These are phyloP conservation scores for Ashinkailepas kermadecensis DNA, from an alignment of 2,888 invertebrate species.

Conservation along the genomic window DNA sequence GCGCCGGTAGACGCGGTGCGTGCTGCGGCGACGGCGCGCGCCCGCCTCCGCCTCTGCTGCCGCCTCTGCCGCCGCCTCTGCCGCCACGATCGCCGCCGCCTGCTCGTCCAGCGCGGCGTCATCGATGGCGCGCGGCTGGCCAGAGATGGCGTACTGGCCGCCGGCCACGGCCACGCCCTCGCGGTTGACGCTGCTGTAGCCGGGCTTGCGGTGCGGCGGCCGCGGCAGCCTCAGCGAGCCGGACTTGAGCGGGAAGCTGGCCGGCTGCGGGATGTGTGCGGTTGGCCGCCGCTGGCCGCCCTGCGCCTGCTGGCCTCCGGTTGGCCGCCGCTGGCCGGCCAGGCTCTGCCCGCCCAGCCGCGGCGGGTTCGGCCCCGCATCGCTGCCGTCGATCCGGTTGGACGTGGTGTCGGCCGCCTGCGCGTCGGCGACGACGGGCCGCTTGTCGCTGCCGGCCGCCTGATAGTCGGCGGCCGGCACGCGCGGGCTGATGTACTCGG, in stretches of 20 bases:
- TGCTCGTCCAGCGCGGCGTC: slow-evolving; percentile 57
- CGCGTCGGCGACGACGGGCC: slow-evolving; percentile 42
- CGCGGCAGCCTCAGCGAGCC: slow-evolving; percentile 24
- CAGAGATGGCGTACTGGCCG: slow-evolving; percentile 57
- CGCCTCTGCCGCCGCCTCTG: slow-evolving; percentile 49
- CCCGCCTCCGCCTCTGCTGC: slow-evolving; percentile 57
- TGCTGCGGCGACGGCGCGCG: slow-evolving; percentile 39
- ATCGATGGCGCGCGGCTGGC: slow-evolving; percentile 80
- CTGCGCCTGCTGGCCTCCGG: slow-evolving; percentile 54
- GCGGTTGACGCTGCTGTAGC: slow-evolving; percentile 34
- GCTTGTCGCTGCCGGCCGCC: slow-evolving; percentile 28
- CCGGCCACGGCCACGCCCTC: slow-evolving; percentile 47
- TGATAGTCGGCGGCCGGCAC: slow-evolving; percentile 27
- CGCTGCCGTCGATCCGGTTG: slow-evolving; percentile 54
- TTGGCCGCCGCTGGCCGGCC: slow-evolving; percentile 52
- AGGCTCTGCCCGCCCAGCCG: slow-evolving; percentile 37
- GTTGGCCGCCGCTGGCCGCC: not conserved
- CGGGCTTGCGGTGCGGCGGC: slow-evolving; percentile 9
- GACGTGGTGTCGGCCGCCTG: slow-evolving; percentile 70
- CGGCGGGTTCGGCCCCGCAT: slow-evolving; percentile 57
- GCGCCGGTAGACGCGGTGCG: slow-evolving; percentile 66
- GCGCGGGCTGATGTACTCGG: slow-evolving; percentile 6
- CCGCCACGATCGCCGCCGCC: slow-evolving; percentile 11
- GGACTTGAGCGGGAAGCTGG: slow-evolving; percentile 25
- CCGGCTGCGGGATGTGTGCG: slow-evolving; percentile 28